Base-by-base conservation (phyloP, 1,140 invertebrate species). In the Heliconius himera region DNA sequence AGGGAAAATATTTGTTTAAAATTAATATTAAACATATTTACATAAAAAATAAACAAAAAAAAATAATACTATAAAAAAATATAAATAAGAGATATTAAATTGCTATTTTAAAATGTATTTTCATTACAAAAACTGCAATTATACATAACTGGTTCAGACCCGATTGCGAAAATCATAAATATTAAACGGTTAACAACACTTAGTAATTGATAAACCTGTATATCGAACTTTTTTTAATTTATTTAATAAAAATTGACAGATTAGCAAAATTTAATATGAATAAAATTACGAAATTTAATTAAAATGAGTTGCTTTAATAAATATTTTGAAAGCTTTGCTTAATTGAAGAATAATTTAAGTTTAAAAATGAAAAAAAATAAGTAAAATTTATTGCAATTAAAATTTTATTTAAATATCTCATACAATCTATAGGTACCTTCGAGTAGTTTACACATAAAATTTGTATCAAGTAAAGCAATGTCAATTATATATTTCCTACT, bases 181-280 rank as follows among this genome's bases (percentile, higher is more conserved):
- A 29, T 66, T 26, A 66, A 66, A 66, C 60, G 60, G 26, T 66
- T 29, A 66, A 66, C 60, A 29, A 66, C 60, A 66, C 26, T 66
- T 26, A 11, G 29, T 26, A 26, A 66, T 66, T 66, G 56, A 26
- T 26, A 66, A 66, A 66, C 56, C 56, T 66, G 56, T 66, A 29
- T 66, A 66, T 9, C 56, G 56, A 66, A 13, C 9, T 26, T 66
- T 60, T 22, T 56, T n/a, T 22, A 22, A 18, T 22, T 8, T 26
- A 16, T 26, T 73, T 78, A 73, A 46, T 66, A 29, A 66, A 66
- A 13, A 9, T 66, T 66, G 56, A 66, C 56, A 66, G 56, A 66
- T 26, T 66, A 29, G 9, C 13, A 26, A 4, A 29, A 26, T 29
- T 26, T 29, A 46, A 22, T 66, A 51, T 51, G n/a, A 60, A 26